phyloP scores from a whole-genome alignment of 2,113 vertebrate genomes.

The Malurus cyaneus region DNA sequence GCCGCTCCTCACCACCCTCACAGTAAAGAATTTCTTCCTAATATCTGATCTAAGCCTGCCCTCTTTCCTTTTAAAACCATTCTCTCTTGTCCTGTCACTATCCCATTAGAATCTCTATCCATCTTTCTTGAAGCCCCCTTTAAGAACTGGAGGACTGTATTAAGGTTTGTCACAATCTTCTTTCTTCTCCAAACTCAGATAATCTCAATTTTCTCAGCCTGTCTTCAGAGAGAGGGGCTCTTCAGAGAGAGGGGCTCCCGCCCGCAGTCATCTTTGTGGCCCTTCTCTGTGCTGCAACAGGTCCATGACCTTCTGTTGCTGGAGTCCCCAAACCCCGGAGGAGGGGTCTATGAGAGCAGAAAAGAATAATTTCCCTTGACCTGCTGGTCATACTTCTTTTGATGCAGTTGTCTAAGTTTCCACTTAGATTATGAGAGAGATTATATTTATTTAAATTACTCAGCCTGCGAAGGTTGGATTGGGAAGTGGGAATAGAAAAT shows the following conservation, averaged over 20 bases:
- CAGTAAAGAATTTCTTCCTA: background rate
- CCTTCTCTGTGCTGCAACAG: background rate
- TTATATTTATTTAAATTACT: background rate
- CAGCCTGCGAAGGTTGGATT: background rate
- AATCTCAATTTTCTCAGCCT: background rate
- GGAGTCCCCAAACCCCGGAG: background rate
- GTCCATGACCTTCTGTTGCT: background rate
- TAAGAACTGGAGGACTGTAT: background rate
- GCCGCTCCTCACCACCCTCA: background rate
- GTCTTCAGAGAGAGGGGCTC: background rate
- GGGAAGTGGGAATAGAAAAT: background rate
- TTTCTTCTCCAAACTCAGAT: background rate
- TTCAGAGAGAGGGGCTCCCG: background rate
- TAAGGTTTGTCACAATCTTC: background rate
- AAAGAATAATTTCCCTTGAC: background rate
- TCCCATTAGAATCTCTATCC: background rate
- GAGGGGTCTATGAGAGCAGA: background rate
- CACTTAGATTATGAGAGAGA: too few relatives aligned
- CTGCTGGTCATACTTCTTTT: background rate
- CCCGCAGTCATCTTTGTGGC: background rate
- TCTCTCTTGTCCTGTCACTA: background rate
- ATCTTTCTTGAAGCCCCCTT: background rate
- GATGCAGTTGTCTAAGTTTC: background rate
- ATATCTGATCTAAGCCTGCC: background rate
- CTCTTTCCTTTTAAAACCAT: background rate